These are phyloP conservation scores for Hybos culiciformis DNA, from an alignment of 2,888 invertebrate species.

Conservation along the genomic window DNA sequence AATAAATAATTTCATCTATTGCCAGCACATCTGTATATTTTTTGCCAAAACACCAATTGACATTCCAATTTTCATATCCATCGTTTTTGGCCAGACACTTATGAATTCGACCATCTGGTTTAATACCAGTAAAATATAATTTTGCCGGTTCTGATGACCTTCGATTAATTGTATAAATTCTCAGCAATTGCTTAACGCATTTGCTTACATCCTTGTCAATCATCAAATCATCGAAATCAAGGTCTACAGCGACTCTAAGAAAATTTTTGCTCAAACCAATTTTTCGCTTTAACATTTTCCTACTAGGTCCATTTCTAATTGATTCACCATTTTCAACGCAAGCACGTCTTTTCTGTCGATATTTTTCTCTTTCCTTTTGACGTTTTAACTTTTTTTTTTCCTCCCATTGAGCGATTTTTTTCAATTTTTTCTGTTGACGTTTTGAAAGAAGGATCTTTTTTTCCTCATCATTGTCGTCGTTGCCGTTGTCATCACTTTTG, in stretches of 20 bases:
- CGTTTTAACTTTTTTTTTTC: conserved; percentile 55
- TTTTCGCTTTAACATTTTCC: conserved; percentile 64
- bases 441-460: too few species aligned
- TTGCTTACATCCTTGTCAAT: conserved; percentile 75
- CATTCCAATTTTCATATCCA: conserved; percentile 88
- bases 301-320: conserved; percentile 50
- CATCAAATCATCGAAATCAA: conserved; percentile 87
- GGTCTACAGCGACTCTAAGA: conserved; percentile 62
- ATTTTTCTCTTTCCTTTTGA: conserved; percentile 53
- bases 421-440: conserved; percentile 40
- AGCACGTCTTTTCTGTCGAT: conserved; percentile 53
- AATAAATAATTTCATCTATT: conserved; percentile 69
- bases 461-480: too few species aligned
- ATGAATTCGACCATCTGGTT: conserved; percentile 49
- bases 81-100: conserved; percentile 64
- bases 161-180: conserved; percentile 84
- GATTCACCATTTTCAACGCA: conserved; percentile 58
- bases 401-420: conserved; percentile 60
- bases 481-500: too few species aligned
- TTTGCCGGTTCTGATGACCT: conserved; percentile 65
- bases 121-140: conserved; percentile 68
- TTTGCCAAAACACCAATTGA: conserved; percentile 53
- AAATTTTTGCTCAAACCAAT: conserved; percentile 55
- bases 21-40: conserved; percentile 57
- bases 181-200: conserved; percentile 76